Conservation (phyloP, 2,888 invertebrate genomes). For the Lamellibrachia satsuma region DNA sequence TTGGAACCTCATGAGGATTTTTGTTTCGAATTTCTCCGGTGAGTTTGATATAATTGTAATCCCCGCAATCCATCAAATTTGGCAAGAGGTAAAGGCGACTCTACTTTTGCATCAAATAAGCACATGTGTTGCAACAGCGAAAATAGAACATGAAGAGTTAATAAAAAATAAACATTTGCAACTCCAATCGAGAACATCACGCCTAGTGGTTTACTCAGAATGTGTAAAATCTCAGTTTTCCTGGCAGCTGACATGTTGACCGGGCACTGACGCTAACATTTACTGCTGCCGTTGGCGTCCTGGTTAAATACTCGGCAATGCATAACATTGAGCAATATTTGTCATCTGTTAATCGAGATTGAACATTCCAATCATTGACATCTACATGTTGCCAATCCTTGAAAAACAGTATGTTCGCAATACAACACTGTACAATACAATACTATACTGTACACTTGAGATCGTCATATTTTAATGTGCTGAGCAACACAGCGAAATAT, state of each 20-base stretch:
- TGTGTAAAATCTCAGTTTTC: too few relatives aligned
- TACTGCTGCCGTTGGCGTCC: too few relatives aligned
- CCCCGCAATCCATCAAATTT: background rate
- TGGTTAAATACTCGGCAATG: background rate
- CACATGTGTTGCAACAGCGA: background rate
- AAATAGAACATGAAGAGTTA: background rate
- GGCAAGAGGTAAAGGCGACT: background rate
- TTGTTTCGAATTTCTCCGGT: background rate
- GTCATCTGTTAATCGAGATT: background rate
- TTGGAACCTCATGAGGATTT: background rate
- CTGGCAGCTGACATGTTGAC: too few relatives aligned
- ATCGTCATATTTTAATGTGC: background rate
- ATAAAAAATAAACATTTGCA: too few relatives aligned
- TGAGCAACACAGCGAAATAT: background rate
- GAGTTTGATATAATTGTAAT: background rate
- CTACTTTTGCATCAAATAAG: background rate
- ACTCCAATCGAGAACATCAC: too few relatives aligned
- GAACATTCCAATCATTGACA: background rate
- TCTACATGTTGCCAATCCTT: background rate
- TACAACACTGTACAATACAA: background rate
- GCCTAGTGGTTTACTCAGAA: too few relatives aligned
- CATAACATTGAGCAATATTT: background rate
- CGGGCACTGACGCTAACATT: too few relatives aligned
- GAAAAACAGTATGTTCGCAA: background rate
- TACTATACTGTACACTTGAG: background rate